Evolutionary conservation across 2,888 invertebrate genomes (phyloP), one percentile per base, ranked within the genome.

Genomic region (Chirona hameri): DNA sequence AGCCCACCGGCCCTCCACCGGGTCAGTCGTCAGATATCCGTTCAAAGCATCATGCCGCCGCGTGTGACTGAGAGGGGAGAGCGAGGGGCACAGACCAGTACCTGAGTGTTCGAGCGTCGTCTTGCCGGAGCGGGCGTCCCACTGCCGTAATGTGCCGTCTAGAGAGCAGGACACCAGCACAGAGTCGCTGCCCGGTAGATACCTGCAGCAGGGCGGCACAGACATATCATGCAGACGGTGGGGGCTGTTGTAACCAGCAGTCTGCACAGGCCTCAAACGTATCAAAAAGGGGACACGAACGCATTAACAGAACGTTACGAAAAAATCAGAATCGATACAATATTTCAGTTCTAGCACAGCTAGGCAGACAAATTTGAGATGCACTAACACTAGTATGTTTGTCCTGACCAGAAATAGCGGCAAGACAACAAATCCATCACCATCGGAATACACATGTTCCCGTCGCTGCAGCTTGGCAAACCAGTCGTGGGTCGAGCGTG

Each of bases 91-190:
- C 69, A n/a, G 46, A 24, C 24, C 0, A 3, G 27, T 48, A 80
- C 80, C 80, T 29, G 29, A 3, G 52, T 80, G 80, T 5, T 52
- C 52, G 0, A 52, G 15, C 4, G 48, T 55, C n/a, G 29, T 29
- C n/a, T 27, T 27, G 29, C 80, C 80, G 27, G 80, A n/a, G 15
- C 80, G 80, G 27, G 52, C 15, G 80, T 80, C 80, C 48, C 48
- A 80, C 48, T 80, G 80, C 0, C 80, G 80, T 1, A 80, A 2
- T 18, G 52, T 29, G 15, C 80, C 80, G 52, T 80, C 80, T 27
- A 80, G 80, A 15, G 65, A 65, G 79, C 52, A 55, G 65, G 27
- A 24, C 27, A 82, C 31, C 55, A 57, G 65, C 83, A 84, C 84
- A 0, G 76, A 21, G 39, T 76, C 76, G 14, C 24, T 24, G 39